Percentiles rank a stretch among this genome's conserved stretches.
These are phyloP conservation scores for Drosophila macrospina DNA, from an alignment of 2,888 invertebrate species.

Conservation along the genomic window DNA sequence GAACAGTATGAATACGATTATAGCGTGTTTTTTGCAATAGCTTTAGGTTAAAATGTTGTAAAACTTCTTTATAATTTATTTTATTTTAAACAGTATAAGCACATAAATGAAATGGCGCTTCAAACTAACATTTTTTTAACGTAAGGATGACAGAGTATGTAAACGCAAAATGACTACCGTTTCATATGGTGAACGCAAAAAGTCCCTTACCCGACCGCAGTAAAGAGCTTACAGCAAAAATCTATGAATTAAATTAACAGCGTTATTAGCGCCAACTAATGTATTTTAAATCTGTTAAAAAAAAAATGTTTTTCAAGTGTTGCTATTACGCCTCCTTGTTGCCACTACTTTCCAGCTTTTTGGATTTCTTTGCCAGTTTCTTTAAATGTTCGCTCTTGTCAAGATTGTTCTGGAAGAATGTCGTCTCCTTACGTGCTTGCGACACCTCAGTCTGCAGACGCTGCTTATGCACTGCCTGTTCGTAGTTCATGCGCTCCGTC, in stretches of 20 bases:
- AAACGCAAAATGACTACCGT: no score
- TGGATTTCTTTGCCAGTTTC: conserved; percentile 77
- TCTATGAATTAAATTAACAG: background rate
- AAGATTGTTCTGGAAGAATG: conserved; percentile 93
- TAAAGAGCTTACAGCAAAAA: background rate
- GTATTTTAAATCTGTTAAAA: conserved; percentile 21
- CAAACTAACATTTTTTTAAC: no score
- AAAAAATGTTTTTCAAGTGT: background rate
- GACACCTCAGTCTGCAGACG: conserved; percentile 94
- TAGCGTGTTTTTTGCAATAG: no score
- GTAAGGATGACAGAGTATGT: no score
- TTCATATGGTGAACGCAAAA: no score
- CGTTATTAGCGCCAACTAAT: conserved; percentile 30
- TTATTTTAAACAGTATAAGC: no score
- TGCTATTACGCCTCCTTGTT: conserved; percentile 15
- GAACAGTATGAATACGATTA: no score
- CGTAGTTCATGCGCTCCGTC: conserved; percentile 96
- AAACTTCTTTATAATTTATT: no score
- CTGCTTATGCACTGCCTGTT: conserved; percentile 95
- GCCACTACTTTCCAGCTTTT: conserved; percentile 41
- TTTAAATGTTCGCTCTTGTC: conserved; percentile 91
- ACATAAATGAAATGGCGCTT: no score
- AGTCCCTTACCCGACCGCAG: background rate
- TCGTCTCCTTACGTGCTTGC: conserved; percentile 95
- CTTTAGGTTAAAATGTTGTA: no score